phyloP scores from a whole-genome alignment of 2,888 invertebrate genomes.

The Hemithea aestivaria region DNA sequence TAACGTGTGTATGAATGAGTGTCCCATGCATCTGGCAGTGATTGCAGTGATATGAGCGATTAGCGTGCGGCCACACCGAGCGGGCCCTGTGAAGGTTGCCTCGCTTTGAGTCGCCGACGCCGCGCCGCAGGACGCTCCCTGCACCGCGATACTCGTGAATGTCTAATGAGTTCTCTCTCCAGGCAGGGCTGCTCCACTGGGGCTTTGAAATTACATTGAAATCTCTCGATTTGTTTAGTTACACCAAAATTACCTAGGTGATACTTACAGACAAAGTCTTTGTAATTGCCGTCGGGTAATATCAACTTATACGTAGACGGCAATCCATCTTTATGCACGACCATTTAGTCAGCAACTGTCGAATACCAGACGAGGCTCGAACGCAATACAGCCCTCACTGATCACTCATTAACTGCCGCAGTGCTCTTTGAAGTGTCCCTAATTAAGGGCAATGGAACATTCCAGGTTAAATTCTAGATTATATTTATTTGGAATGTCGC shows the following conservation, averaged over 20 bases:
- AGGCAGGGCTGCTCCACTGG: constrained; percentile 38
- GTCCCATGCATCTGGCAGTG: too few species aligned
- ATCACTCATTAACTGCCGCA: constrained; percentile 42
- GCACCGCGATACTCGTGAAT: constrained; percentile 39
- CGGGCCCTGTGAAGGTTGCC: constrained; percentile 24
- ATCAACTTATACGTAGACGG: too few species aligned
- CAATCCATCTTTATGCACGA: constrained; percentile 13
- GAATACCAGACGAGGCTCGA: constrained; percentile 12
- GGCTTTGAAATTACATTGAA: not conserved
- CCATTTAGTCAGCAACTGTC: constrained; percentile 16
- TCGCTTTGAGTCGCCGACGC: constrained; percentile 30
- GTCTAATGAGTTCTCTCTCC: constrained; percentile 49
- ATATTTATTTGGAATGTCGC: constrained; percentile 42
- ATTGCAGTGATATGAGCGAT: constrained; percentile 19
- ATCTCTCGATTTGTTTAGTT: too few species aligned
- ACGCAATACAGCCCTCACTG: constrained; percentile 19
- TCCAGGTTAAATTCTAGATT: constrained; percentile 38
- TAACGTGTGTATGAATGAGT: too few species aligned
- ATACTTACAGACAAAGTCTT: too few species aligned
- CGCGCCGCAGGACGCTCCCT: constrained; percentile 20
- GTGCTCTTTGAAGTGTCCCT: constrained; percentile 36
- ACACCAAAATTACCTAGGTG: too few species aligned
- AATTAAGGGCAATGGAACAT: constrained; percentile 44
- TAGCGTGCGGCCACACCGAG: constrained; percentile 25
- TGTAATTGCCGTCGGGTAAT: too few species aligned